Evolutionary conservation across 2,113 vertebrate genomes (phyloP), one percentile per base, ranked within the genome.

Genomic region (Dasyprocta punctata): DNA sequence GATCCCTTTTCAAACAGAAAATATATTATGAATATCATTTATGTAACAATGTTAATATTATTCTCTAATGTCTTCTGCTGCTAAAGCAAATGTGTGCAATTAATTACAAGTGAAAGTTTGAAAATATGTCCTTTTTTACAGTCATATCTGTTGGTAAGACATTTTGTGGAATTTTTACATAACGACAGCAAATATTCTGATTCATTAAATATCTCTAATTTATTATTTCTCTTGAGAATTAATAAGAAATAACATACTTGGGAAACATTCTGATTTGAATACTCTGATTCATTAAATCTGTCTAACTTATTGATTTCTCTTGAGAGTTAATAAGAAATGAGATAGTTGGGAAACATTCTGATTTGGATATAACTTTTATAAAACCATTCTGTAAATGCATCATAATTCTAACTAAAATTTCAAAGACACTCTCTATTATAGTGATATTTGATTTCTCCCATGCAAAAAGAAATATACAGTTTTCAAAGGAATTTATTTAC

Each of bases 401-500:
- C n/a, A n/a, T n/a, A n/a, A n/a, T n/a, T n/a, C n/a, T n/a, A n/a
- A n/a, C n/a, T n/a, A n/a, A n/a, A n/a, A n/a, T n/a, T n/a, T n/a
- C n/a, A n/a, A n/a, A n/a, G n/a, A n/a, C n/a, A n/a, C n/a, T n/a
- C n/a, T n/a, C n/a, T n/a, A n/a, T n/a, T n/a, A n/a, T n/a, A n/a
- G n/a, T n/a, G n/a, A n/a, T n/a, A n/a, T 5, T 3, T 36, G 0
- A 14, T 92, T 93, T 88, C 82, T 20, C 81, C 38, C 69, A 26
- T 52, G 56, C 8, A 83, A 56, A 86, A n/a, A 14, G 11, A 20
- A 92, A 49, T 7, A 89, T 24, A 17, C 0, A 86, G 71, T 88
- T 95, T 83, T 90, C 96, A 80, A 58, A 93, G 86, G 90, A 60
- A 87, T 81, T 97, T 11, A 90, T 92, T n/a, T 94, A 94, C 4